Base-by-base conservation (phyloP, 2,113 vertebrate species). In the Pelobates fuscus region DNA sequence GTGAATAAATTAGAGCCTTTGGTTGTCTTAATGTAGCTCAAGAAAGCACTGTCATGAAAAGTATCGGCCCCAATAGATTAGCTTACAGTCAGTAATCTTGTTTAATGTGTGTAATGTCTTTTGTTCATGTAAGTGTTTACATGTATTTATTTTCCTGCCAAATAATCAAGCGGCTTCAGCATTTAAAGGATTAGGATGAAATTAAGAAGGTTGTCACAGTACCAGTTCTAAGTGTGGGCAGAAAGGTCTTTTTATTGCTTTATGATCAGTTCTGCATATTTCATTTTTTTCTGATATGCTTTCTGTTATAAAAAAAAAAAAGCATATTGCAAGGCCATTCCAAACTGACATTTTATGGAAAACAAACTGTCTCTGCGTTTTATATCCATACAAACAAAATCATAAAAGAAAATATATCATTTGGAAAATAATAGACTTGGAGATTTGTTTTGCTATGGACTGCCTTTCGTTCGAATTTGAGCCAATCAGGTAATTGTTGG, bases 21-120 rank as follows among this genome's bases (percentile, higher is more conserved):
- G 27, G 37, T 52, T 68, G 57, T 41, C 60, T 68, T 61, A 52
- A 54, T 52, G 65, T 61, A 32, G 55, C 11, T 61, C 61, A 68
- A 68, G 41, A 77, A 29, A 8, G 15, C 55, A 29, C 52, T 60
- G 54, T 76, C 54, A 61, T 77, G 73, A 67, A 77, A 6, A 61
- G 46, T 49, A 61, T 60, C 65, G 24, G 58, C 54, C 64, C 43
- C 55, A 60, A 32, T 58, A 67, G 64, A 76, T 76, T 76, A 76
- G 73, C 37, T 75, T 75, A 67, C 54, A 67, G 52, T 65, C 72
- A 67, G 63, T 75, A 75, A 75, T 75, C 72, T 75, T 75, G 72
- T 77, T 77, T 77, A 77, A 61, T 77, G 73, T 54, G 25, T 60
- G 54, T 67, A 76, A 76, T 76, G 41, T 67, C 64, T 60, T 77